A percentile compares a stretch with the other conserved stretches of the same genome.
Conservation (phyloP, 2,113 vertebrate genomes). For the Phyllostomus discolor region DNA sequence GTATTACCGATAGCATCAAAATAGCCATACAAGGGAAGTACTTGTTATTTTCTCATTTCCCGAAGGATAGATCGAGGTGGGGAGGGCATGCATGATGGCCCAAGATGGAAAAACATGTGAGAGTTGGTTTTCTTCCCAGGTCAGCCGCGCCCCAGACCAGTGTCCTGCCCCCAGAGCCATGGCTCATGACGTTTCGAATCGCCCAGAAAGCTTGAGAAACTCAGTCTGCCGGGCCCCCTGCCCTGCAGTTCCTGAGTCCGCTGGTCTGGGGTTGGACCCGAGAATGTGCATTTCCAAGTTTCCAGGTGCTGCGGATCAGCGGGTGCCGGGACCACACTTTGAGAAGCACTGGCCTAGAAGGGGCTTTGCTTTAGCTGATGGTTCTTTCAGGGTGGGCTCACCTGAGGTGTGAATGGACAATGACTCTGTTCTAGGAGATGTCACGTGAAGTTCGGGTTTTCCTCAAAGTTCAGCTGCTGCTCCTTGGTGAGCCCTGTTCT, state of each 20-base stretch:
- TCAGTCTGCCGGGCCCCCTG: not conserved
- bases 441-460: not conserved
- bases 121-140: not conserved
- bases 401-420: not conserved
- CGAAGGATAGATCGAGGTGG: not conserved
- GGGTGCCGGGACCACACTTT: not conserved
- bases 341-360: not conserved
- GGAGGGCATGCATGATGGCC: not conserved
- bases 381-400: not conserved
- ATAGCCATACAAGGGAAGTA: not conserved
- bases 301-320: not conserved
- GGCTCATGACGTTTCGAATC: no score
- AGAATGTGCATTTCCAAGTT: no score
- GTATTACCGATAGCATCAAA: not conserved
- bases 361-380: not conserved
- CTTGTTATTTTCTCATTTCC: not conserved
- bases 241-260: not conserved
- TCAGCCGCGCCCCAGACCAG: not conserved
- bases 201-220: not conserved
- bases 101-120: not conserved
- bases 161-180: not conserved
- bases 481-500: accelerated
- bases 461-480: not conserved
- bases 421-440: not conserved
- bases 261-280: not conserved